These are phyloP conservation scores for Parnassius apollo DNA, from an alignment of 2,888 invertebrate genomes.

Conservation along the genomic window DNA sequence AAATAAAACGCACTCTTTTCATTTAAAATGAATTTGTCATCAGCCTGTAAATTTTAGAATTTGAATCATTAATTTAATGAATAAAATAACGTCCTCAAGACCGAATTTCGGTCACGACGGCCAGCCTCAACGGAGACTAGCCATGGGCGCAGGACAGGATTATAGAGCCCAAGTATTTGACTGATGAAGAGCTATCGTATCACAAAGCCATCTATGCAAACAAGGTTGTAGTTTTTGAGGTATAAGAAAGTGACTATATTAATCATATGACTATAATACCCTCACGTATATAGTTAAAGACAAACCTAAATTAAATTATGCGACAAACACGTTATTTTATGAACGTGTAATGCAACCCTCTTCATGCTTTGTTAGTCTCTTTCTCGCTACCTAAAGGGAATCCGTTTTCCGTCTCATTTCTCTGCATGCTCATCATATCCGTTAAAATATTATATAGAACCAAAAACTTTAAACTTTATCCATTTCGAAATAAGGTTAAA, in stretches of 20 bases:
- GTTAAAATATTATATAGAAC: constrained; percentile 20
- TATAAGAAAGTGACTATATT: too few relatives aligned
- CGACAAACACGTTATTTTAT: constrained; percentile 29
- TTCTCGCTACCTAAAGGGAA: constrained; percentile 45
- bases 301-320: constrained; percentile 7
- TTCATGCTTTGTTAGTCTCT: constrained; percentile 39
- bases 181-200: too few relatives aligned
- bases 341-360: constrained; percentile 40
- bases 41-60: neutral
- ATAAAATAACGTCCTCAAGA: too few relatives aligned
- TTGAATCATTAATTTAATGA: neutral
- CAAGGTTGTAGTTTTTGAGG: too few relatives aligned
- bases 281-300: neutral
- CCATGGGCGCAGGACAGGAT: too few relatives aligned
- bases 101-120: too few relatives aligned
- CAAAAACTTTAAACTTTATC: constrained; percentile 34
- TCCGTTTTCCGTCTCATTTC: constrained; percentile 53
- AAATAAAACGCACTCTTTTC: too few relatives aligned
- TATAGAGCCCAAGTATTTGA: too few relatives aligned
- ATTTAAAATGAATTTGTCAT: too few relatives aligned
- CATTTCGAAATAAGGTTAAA: constrained; percentile 34
- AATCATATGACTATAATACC: too few relatives aligned
- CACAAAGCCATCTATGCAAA: too few relatives aligned
- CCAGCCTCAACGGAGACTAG: too few relatives aligned
- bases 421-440: constrained; percentile 46